A percentile compares a stretch with the other conserved stretches of the same genome.
phyloP scores from a whole-genome alignment of 64 coral and sea anemone genomes.

The Dendronephthya gigantea region DNA sequence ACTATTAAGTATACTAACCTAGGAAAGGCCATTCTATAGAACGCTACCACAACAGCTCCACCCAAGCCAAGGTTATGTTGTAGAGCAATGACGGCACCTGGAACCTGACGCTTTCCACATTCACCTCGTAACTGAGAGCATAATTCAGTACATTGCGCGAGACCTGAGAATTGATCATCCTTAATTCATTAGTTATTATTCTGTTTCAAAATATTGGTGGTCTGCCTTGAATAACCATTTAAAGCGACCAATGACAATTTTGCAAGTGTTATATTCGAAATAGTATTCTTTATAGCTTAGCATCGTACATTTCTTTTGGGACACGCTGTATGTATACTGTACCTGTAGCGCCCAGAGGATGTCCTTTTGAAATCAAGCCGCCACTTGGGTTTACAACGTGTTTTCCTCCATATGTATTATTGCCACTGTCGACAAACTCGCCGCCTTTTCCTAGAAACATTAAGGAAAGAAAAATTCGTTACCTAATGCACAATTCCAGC shows the following conservation, averaged over 20 bases:
- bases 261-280: too few species aligned
- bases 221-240: neutral
- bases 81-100: constrained; percentile 54
- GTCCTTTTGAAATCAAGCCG: constrained; percentile 93
- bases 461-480: neutral
- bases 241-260: neutral
- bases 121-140: constrained; percentile 78
- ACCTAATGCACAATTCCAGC: too few species aligned
- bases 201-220: too few species aligned
- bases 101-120: constrained; percentile 88
- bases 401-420: constrained; percentile 88
- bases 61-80: constrained; percentile 94
- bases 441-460: constrained; percentile 54
- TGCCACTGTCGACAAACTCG: constrained; percentile 64
- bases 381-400: constrained; percentile 91
- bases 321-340: neutral
- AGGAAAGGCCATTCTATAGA: constrained; percentile 80
- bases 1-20: neutral
- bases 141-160: constrained; percentile 86
- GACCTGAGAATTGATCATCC: constrained; percentile 45
- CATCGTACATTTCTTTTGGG: too few species aligned
- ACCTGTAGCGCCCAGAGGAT: constrained; percentile 96
- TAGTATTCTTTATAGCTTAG: too few species aligned
- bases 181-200: too few species aligned
- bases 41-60: constrained; percentile 85